These are phyloP conservation scores for Microtus montanus DNA, from an alignment of 2,113 vertebrate species.

Conservation along the genomic window DNA sequence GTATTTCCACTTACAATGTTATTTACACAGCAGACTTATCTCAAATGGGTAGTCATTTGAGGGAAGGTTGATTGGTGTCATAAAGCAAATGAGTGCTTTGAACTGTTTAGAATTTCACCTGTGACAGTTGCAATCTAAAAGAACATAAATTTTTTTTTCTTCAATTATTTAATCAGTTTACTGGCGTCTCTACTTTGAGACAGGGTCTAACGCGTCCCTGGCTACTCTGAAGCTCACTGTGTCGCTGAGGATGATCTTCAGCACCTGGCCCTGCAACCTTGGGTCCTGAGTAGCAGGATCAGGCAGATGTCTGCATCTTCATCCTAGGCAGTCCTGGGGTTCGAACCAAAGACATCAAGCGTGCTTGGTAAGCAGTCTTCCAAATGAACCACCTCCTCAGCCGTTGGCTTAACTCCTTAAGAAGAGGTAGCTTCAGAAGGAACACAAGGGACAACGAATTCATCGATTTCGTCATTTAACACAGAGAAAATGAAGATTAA, in stretches of 20 bases:
- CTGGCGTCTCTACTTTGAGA: background rate
- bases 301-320: too few species aligned
- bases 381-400: background rate
- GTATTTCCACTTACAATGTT: conserved; percentile 45
- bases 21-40: conserved; percentile 7
- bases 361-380: background rate
- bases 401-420: background rate
- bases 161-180: background rate
- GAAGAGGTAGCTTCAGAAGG: background rate
- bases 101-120: background rate
- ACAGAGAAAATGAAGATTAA: background rate
- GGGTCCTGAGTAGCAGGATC: background rate
- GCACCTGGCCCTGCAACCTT: background rate
- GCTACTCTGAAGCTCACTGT: background rate
- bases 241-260: background rate
- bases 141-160: background rate
- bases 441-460: background rate
- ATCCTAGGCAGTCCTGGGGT: background rate
- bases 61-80: background rate
- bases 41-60: conserved; percentile 16
- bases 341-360: background rate
- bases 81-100: background rate
- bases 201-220: too few species aligned
- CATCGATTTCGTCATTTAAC: background rate
- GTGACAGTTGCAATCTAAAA: background rate